phyloP scores from a whole-genome alignment of 1,140 invertebrate species.

The Drosophila kikkawai region DNA sequence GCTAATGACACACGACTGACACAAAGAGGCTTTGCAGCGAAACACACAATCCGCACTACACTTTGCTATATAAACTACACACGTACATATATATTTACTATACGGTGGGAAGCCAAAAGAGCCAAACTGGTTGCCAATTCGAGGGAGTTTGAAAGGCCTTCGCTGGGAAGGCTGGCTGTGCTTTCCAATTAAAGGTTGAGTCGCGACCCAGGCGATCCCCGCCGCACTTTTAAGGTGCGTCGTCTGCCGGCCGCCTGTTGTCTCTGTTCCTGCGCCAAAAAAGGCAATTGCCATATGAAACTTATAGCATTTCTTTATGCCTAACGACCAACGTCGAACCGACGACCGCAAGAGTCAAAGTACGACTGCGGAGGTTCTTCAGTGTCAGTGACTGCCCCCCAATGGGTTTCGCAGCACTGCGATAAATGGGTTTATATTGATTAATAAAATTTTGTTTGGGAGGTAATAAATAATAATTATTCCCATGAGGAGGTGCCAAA shows the following conservation, averaged over 20 bases:
- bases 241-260: constrained; percentile 65
- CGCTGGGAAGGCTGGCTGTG: not conserved
- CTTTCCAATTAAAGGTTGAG: constrained; percentile 50
- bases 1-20: constrained; percentile 64
- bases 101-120: constrained; percentile 12
- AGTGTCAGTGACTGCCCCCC: constrained; percentile 45
- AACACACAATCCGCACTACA: constrained; percentile 13
- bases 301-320: constrained; percentile 20
- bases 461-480: not conserved
- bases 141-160: constrained; percentile 36
- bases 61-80: constrained; percentile 4
- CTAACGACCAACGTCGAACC: constrained; percentile 38
- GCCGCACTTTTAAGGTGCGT: constrained; percentile 70
- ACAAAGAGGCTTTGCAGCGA: constrained; percentile 63
- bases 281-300: constrained; percentile 56
- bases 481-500: not conserved
- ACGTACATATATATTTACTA: constrained; percentile 4
- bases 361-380: constrained; percentile 60
- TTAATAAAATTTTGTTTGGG: not conserved
- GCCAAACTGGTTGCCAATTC: constrained; percentile 60
- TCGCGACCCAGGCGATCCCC: constrained; percentile 29
- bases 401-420: constrained; percentile 27
- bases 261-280: constrained; percentile 40
- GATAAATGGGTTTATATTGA: constrained; percentile 1
- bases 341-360: constrained; percentile 69